These are phyloP conservation scores for Canis aureus DNA, from an alignment of 2,113 vertebrate genomes.

Conservation along the genomic window DNA sequence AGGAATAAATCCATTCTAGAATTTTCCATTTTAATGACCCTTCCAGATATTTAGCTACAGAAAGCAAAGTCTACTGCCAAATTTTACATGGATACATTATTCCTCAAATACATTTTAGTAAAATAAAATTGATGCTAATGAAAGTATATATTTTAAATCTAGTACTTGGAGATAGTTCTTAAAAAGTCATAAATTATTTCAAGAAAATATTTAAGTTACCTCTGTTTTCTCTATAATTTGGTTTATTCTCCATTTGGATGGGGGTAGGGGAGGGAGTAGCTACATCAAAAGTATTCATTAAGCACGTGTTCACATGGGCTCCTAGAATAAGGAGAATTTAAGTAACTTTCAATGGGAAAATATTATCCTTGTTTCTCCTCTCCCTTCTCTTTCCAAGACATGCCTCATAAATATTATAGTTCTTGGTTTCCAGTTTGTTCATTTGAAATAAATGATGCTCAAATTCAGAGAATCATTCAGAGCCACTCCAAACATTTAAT, in stretches of 20 bases:
- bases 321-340: slow-evolving; percentile 36
- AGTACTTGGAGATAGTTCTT: slow-evolving; percentile 2
- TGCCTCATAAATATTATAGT: slow-evolving; percentile 32
- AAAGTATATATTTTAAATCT: slow-evolving; percentile 49
- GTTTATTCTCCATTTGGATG: neutral
- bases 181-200: slow-evolving; percentile 60
- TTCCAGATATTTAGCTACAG: slow-evolving; percentile 2
- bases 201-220: slow-evolving; percentile 45
- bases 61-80: slow-evolving; percentile 53
- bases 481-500: slow-evolving; percentile 51
- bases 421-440: slow-evolving; percentile 58
- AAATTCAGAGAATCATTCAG: slow-evolving; percentile 53
- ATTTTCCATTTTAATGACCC: slow-evolving; percentile 5
- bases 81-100: slow-evolving; percentile 5
- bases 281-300: slow-evolving; percentile 33
- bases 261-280: neutral
- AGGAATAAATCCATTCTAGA: slow-evolving; percentile 28
- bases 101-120: slow-evolving; percentile 46
- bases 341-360: slow-evolving; percentile 50
- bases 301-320: neutral
- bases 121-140: slow-evolving; percentile 57
- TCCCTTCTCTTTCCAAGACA: slow-evolving; percentile 35
- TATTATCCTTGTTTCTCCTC: slow-evolving; percentile 52
- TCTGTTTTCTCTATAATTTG: slow-evolving; percentile 30
- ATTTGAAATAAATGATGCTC: slow-evolving; percentile 62